Percentiles rank a stretch among this genome's conserved stretches.
These are phyloP conservation scores for Myotis brandtii DNA, from an alignment of 2,113 vertebrate species.

Conservation along the genomic window DNA sequence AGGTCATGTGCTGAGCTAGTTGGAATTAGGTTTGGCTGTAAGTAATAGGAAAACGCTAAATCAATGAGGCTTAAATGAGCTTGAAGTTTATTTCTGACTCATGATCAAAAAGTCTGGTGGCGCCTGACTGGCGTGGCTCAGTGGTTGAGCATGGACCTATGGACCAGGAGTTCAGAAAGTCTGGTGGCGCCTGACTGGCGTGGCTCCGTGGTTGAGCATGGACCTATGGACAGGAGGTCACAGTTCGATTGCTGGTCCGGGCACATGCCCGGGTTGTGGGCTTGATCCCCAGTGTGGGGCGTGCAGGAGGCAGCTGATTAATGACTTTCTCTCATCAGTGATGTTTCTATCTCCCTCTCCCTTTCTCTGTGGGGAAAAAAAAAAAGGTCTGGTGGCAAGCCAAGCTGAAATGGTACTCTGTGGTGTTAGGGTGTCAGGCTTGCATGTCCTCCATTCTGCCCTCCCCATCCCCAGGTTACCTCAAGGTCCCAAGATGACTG, in stretches of 20 bases:
- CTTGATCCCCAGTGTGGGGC: too few relatives aligned
- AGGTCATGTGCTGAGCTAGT: neutral
- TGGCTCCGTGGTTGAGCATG: too few relatives aligned
- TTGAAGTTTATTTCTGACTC: constrained; percentile 5
- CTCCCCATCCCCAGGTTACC: neutral
- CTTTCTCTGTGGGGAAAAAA: too few relatives aligned
- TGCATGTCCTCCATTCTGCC: neutral
- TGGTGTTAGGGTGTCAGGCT: neutral
- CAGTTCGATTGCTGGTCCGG: too few relatives aligned
- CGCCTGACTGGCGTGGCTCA: too few relatives aligned
- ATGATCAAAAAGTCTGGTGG: neutral
- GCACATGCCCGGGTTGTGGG: too few relatives aligned
- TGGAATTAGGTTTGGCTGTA: neutral
- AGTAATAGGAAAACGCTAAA: neutral
- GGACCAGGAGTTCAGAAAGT: neutral
- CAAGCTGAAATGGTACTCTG: neutral
- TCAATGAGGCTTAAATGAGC: neutral
- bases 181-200: neutral
- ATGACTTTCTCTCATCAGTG: too few relatives aligned
- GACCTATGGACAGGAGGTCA: too few relatives aligned
- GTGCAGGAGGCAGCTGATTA: too few relatives aligned
- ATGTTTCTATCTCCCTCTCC: too few relatives aligned
- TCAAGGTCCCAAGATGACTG: neutral
- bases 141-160: too few relatives aligned
- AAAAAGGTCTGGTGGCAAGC: neutral